phyloP scores from a whole-genome alignment of 2,888 invertebrate genomes.

The Nesidiocoris tenuis region DNA sequence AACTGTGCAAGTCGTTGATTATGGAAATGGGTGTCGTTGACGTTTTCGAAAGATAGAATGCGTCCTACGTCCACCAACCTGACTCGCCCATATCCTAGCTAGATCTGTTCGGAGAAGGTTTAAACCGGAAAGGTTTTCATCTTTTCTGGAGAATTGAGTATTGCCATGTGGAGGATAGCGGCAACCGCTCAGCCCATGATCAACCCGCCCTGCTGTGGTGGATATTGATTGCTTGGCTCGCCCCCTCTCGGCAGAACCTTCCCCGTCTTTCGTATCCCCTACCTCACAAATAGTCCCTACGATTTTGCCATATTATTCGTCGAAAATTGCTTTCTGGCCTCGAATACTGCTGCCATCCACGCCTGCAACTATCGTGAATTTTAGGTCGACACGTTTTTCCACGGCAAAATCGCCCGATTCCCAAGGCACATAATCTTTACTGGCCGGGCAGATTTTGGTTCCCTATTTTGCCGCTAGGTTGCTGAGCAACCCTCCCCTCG shows the following conservation, averaged over 20 bases:
- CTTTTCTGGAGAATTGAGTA: slow-evolving; percentile 21
- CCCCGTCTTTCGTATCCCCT: slow-evolving; percentile 1
- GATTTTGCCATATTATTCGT: no score
- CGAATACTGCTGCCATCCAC: no score
- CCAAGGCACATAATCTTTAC: slow-evolving; percentile 31
- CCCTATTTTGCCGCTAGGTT: slow-evolving; percentile 35
- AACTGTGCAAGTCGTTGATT: background rate
- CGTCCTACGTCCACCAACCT: slow-evolving; percentile 39
- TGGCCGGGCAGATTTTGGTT: slow-evolving; percentile 42
- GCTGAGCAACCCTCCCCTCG: slow-evolving; percentile 43
- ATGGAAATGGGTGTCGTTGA: background rate
- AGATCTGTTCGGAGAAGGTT: slow-evolving; percentile 17
- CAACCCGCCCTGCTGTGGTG: background rate
- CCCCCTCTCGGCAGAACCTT: background rate
- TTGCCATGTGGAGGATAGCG: slow-evolving; percentile 26
- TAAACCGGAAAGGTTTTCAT: slow-evolving; percentile 4
- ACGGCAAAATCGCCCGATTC: background rate
- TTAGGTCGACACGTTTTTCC: background rate
- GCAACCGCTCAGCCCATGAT: slow-evolving; percentile 19
- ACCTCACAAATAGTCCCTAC: slow-evolving; percentile 44
- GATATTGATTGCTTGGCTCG: slow-evolving; percentile 33
- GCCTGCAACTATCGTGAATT: no score
- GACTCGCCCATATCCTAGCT: slow-evolving; percentile 40
- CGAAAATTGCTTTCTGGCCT: no score
- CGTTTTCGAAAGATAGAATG: background rate